Conservation (phyloP, 1,140 invertebrate species). For the Bombyx mandarina region DNA sequence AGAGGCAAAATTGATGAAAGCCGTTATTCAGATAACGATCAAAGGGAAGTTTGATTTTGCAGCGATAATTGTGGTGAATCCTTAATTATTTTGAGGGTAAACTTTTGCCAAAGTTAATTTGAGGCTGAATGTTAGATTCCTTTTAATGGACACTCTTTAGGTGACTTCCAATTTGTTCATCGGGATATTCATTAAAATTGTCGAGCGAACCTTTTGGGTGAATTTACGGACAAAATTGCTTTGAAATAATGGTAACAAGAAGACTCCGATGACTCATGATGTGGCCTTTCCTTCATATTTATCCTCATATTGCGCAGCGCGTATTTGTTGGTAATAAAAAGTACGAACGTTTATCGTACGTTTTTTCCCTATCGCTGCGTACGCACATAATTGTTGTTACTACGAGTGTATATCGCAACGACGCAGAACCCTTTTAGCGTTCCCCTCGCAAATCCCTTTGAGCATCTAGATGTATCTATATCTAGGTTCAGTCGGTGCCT, state of each 20-base stretch:
- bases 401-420: constrained; percentile 35
- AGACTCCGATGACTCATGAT: too few species aligned
- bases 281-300: too few species aligned
- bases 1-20: constrained; percentile 32
- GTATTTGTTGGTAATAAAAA: constrained; percentile 28
- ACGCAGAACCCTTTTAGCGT: constrained; percentile 56
- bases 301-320: background rate
- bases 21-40: constrained; percentile 49
- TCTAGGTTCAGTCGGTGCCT: constrained; percentile 47
- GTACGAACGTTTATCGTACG: constrained; percentile 28
- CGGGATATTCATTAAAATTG: constrained; percentile 62
- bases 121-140: constrained; percentile 58
- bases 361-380: constrained; percentile 30
- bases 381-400: constrained; percentile 13
- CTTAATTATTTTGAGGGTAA: constrained; percentile 71
- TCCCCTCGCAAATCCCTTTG: constrained; percentile 60
- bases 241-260: constrained; percentile 17
- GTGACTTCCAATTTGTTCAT: constrained; percentile 65
- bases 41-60: constrained; percentile 66
- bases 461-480: constrained; percentile 49
- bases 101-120: constrained; percentile 68
- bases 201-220: constrained; percentile 11
- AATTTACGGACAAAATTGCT: background rate
- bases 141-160: constrained; percentile 67
- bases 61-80: constrained; percentile 69